phyloP scores from a whole-genome alignment of 92 coral and sea anemone genomes.

The Chrysogorgia sp. region DNA sequence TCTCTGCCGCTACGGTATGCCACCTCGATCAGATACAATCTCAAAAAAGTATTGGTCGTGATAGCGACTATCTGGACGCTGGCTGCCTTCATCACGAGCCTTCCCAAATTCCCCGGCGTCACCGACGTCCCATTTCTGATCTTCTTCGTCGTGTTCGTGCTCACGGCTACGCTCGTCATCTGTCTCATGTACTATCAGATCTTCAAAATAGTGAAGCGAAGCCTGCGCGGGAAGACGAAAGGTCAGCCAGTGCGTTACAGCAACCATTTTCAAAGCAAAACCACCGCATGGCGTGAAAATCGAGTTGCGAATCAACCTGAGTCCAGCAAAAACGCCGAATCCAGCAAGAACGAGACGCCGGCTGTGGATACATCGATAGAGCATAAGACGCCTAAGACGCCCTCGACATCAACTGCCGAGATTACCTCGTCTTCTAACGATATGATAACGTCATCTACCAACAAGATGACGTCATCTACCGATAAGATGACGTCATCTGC shows the following conservation, averaged over 20 bases:
- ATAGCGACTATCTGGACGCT: constrained; percentile 69
- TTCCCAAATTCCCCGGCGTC: constrained; percentile 88
- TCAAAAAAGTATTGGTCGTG: constrained; percentile 54
- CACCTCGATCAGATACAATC: constrained; percentile 74
- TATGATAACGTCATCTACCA: too few species aligned
- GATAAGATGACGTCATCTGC: background rate
- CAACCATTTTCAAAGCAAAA: constrained; percentile 39
- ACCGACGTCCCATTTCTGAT: constrained; percentile 69
- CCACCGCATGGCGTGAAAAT: constrained; percentile 26
- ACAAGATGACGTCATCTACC: too few species aligned
- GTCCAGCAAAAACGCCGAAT: constrained; percentile 49
- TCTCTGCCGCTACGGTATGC: constrained; percentile 73
- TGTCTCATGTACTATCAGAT: constrained; percentile 70
- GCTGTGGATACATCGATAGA: background rate
- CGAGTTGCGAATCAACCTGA: constrained; percentile 48
- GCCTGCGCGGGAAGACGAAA: constrained; percentile 45
- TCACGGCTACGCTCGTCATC: constrained; percentile 67
- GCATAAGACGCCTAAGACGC: too few species aligned
- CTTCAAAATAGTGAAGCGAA: constrained; percentile 68
- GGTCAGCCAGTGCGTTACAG: constrained; percentile 20
- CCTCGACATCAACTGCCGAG: too few species aligned
- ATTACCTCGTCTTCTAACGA: too few species aligned
- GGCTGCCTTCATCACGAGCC: constrained; percentile 70
- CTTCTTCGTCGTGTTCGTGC: constrained; percentile 80
- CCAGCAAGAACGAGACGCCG: constrained; percentile 42